Base-by-base conservation (phyloP, 1,140 invertebrate species). In the Philopotamus ludificatus region DNA sequence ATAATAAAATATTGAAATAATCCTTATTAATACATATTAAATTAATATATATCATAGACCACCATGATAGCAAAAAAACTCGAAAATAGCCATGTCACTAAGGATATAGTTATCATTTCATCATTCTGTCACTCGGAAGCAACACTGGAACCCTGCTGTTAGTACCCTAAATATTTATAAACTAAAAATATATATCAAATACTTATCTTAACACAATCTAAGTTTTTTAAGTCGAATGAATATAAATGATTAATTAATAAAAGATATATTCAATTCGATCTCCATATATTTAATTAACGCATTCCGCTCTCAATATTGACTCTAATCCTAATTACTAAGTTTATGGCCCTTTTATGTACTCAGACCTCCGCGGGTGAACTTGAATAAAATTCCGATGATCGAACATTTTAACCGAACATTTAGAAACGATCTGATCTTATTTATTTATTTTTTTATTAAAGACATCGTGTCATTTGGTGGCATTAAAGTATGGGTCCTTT, bases 51-150 rank as follows among this genome's bases (percentile, higher is more conserved):
- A n/a, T n/a, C n/a, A n/a, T n/a, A n/a, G n/a, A n/a, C n/a, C n/a
- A n/a, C n/a, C n/a, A n/a, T n/a, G n/a, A n/a, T n/a, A n/a, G n/a
- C n/a, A n/a, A n/a, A n/a, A n/a, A n/a, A n/a, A n/a, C n/a, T n/a
- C n/a, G 39, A 41, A 57, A 22, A 53, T 25, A 58, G 61, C 34
- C 59, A 61, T 51, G 66, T 68, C 61, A 60, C 49, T 39, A 23
- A 53, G 53, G 0, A 15, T 68, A 57, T 23, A 59, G 49, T 2
- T 34, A 50, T 63, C 61, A 68, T 63, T 68, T 68, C 55, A 68
- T 68, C 66, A 68, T 68, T 64, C 61, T 68, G 66, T 68, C 66
- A 53, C 49, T 60, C 34, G 26, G 53, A 41, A 64, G 66, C 54
- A 26, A 44, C 21, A 23, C 8, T 18, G 10, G 25, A 9, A 41